Evolutionary conservation across 2,113 vertebrate species (phyloP).

Genomic region (Sceloporus tristichus): DNA sequence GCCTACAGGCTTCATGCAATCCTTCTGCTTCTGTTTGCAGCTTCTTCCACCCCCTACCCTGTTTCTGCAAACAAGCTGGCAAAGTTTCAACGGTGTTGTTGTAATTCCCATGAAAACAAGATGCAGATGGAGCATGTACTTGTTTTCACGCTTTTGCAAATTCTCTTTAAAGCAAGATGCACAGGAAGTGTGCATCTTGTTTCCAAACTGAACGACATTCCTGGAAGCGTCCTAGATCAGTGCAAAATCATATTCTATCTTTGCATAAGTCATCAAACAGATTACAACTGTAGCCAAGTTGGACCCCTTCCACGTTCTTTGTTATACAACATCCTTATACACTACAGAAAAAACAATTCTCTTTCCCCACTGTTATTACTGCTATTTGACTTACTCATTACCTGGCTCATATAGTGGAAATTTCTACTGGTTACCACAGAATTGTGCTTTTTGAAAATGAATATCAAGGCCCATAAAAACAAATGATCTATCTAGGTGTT

Average conservation of each 20-base stretch:
- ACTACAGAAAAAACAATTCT: background rate
- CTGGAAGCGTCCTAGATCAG: background rate
- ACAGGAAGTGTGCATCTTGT: too few relatives aligned
- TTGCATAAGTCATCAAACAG: background rate
- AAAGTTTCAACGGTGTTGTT: background rate
- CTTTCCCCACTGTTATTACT: background rate
- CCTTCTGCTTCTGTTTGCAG: background rate
- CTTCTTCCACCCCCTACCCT: background rate
- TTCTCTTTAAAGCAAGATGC: background rate
- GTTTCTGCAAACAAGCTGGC: background rate
- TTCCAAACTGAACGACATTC: background rate
- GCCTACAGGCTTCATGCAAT: background rate
- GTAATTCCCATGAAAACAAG: background rate
- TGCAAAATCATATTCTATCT: background rate
- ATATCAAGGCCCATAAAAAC: background rate
- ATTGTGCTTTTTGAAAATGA: background rate
- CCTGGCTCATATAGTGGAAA: background rate
- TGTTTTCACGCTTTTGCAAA: too few relatives aligned
- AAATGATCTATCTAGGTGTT: background rate
- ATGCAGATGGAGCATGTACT: too few relatives aligned
- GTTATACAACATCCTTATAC: background rate
- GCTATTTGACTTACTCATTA: background rate
- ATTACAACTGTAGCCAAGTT: background rate
- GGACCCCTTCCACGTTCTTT: background rate
- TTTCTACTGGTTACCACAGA: background rate